phyloP scores from a whole-genome alignment of 2,888 invertebrate genomes.

The Apocheima hispidaria region DNA sequence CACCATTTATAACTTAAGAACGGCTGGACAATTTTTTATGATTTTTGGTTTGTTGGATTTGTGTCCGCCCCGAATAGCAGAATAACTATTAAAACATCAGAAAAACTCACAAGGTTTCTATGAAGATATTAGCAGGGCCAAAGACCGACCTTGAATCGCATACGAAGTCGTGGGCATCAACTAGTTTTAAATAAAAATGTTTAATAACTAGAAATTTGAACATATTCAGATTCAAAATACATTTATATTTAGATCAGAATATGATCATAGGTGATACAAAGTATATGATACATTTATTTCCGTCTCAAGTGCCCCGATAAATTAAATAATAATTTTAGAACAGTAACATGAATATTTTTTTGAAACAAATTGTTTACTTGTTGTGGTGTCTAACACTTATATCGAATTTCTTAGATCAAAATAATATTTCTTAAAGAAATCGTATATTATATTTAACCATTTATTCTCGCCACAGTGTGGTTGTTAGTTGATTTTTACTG shows the following conservation, averaged over 20 bases:
- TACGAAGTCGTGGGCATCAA: no score
- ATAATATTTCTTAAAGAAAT: conserved; percentile 40
- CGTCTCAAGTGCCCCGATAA: neutral
- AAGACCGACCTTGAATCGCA: no score
- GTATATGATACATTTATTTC: neutral
- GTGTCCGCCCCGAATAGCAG: no score
- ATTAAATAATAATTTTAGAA: neutral
- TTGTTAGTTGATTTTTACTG: conserved; percentile 25
- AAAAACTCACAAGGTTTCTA: no score
- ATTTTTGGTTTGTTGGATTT: no score
- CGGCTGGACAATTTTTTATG: no score
- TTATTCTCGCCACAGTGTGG: conserved; percentile 30
- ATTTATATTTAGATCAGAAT: no score
- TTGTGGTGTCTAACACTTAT: conserved; percentile 50
- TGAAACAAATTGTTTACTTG: neutral
- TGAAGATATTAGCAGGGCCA: no score
- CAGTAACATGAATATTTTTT: neutral
- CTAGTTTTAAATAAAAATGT: neutral
- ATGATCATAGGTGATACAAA: no score
- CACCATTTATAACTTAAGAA: no score
- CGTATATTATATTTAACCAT: conserved; percentile 33
- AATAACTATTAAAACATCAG: no score
- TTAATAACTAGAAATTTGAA: neutral
- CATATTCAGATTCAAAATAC: no score
- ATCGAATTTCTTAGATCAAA: conserved; percentile 57